Evolutionary conservation across 2,888 invertebrate genomes (phyloP).

Genomic region (Pandemis cinnamomeana): DNA sequence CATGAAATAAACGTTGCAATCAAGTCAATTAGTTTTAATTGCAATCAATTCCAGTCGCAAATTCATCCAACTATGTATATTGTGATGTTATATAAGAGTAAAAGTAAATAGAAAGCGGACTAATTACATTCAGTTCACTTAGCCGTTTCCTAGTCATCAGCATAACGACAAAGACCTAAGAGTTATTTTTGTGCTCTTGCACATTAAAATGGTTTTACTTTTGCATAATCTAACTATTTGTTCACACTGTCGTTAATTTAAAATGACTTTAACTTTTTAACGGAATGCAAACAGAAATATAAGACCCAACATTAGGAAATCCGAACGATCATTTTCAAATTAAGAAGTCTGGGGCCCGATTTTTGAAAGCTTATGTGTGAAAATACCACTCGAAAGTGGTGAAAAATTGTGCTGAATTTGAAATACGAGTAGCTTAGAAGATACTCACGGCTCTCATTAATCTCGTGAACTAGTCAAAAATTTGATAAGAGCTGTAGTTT

Average conservation of each 20-base stretch:
- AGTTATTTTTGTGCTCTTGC: neutral
- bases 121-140: slow-evolving; percentile 14
- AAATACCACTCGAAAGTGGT: no score
- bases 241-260: neutral
- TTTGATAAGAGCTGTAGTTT: no score
- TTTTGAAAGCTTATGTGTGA: no score
- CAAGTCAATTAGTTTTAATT: neutral
- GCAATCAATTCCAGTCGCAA: neutral
- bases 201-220: neutral
- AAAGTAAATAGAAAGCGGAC: slow-evolving; percentile 12
- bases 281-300: no score
- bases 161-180: neutral
- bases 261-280: no score
- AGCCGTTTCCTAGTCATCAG: slow-evolving; percentile 8
- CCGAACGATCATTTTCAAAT: no score
- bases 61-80: neutral
- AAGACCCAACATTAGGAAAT: no score
- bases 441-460: no score
- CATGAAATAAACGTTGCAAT: neutral
- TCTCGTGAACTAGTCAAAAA: no score
- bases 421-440: no score
- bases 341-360: no score
- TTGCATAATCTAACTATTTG: neutral
- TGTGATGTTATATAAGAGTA: neutral
- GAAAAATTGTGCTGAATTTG: no score